Evolutionary conservation across 2,888 invertebrate species (phyloP).

Genomic region (Zaprionus bogoriensis): DNA sequence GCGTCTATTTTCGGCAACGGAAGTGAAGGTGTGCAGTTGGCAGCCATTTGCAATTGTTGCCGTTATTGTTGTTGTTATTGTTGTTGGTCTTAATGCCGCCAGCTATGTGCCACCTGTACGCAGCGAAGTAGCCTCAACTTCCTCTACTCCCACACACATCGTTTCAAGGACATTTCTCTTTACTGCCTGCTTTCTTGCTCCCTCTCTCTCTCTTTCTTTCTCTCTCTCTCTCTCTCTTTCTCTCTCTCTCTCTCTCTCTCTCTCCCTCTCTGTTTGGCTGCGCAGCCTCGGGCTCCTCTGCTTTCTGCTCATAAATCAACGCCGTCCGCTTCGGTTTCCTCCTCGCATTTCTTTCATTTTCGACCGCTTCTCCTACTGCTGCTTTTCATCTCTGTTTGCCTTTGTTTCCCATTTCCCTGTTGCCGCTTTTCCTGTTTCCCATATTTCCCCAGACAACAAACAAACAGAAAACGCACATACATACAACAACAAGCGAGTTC

Average conservation of each 20-base stretch:
- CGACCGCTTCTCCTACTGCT: background rate
- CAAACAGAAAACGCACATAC: no score
- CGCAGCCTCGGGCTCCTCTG: no score
- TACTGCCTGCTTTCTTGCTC: background rate
- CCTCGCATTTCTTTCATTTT: constrained; percentile 28
- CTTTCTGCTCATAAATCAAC: constrained; percentile 71
- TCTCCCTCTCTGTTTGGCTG: background rate
- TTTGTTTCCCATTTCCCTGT: background rate
- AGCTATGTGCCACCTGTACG: constrained; percentile 74
- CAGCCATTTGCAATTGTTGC: constrained; percentile 8
- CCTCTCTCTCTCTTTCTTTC: background rate
- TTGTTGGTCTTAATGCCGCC: constrained; percentile 27
- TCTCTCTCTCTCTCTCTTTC: constrained; percentile 7
- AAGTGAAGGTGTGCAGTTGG: background rate
- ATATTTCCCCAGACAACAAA: constrained; percentile 30
- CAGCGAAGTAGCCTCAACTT: constrained; percentile 5
- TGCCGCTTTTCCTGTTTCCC: constrained; percentile 20
- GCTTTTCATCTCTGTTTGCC: background rate
- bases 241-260: background rate
- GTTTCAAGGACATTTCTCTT: constrained; percentile 66
- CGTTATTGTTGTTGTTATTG: constrained; percentile 3
- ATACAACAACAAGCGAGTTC: constrained; percentile 36
- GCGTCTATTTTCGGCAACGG: constrained; percentile 22
- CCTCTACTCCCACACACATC: constrained; percentile 16
- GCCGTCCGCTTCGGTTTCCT: constrained; percentile 52